Percentiles rank a stretch among this genome's conserved stretches.
Conservation (phyloP, 1,140 invertebrate species). For the Melipona quadrifasciata region DNA sequence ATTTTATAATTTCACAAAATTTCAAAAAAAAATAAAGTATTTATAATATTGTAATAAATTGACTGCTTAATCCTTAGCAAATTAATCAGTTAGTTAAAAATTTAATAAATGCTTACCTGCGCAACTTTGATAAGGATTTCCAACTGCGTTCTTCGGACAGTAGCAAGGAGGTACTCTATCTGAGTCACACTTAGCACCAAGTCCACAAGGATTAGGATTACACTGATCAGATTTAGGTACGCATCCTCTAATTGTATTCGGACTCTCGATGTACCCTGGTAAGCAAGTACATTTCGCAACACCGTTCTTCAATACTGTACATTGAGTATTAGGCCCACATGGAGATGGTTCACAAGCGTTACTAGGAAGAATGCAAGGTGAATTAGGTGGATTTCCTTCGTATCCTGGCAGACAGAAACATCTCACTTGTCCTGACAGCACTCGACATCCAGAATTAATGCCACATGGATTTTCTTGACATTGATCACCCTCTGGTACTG, state of each 20-base stretch:
- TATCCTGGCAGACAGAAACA: constrained; percentile 94
- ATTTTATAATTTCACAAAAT: too few species aligned
- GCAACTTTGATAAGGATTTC: constrained; percentile 90
- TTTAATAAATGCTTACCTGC: constrained; percentile 77
- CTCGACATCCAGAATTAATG: constrained; percentile 89
- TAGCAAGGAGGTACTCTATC: constrained; percentile 89
- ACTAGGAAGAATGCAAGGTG: constrained; percentile 85
- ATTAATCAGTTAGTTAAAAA: not conserved
- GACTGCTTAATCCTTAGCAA: too few species aligned
- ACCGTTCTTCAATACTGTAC: constrained; percentile 89
- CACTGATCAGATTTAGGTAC: constrained; percentile 89
- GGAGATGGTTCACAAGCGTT: constrained; percentile 93
- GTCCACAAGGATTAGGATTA: constrained; percentile 91
- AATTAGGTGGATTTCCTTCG: constrained; percentile 91
- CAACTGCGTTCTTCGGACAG: constrained; percentile 88
- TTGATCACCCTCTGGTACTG: constrained; percentile 93
- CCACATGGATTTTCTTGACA: constrained; percentile 93
- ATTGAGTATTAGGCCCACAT: constrained; percentile 94
- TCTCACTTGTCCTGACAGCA: constrained; percentile 86
- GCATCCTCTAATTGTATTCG: constrained; percentile 93
- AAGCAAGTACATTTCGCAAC: constrained; percentile 94
- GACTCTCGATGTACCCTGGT: constrained; percentile 91
- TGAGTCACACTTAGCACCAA: constrained; percentile 90
- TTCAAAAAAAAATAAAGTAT: too few species aligned
- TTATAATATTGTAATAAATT: too few species aligned